Base-by-base conservation (phyloP, 2,888 invertebrate genomes). In the Drosophila meridiana region DNA sequence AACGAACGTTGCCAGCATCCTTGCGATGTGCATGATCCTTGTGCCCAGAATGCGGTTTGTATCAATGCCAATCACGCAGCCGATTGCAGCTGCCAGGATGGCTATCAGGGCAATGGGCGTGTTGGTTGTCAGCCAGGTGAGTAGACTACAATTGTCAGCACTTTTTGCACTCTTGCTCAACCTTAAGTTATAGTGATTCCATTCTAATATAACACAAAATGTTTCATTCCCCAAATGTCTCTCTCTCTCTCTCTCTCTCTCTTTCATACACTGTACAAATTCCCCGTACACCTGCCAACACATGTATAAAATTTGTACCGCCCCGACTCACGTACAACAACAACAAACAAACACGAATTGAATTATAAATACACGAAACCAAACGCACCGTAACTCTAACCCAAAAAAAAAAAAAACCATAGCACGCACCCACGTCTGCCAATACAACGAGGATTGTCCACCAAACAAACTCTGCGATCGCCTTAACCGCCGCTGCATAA, bases 391-490 rank as follows among this genome's bases (percentile, higher is more conserved):
- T 74, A 80, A 80, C 63, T 55, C 40, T 69, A 66, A 69, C 48
- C 55, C 20, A 40, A 78, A 75, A 40, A 75, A 28, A 40, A 78
- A 75, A 40, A 75, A 75, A 78, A 72, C 60, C 47, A 66, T 63
- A 86, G 90, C 83, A 80, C 85, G 77, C 73, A 78, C 88, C 67
- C 79, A 85, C 59, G 95, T 97, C 60, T 98, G 98, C 92, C 97
- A 97, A 92, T 97, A 97, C 93, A 97, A 98, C 90, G 97, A 97
- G 94, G 97, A 98, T 90, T 98, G 98, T 91, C 97, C 97, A 63
- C 96, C 97, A n/a, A 95, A 96, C 87, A 95, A 97, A 87, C 94
- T 97, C 30, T 98, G 98, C 92, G 97, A 98, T 93, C 95, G 97
- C 82, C 93, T 97, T 58, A 97, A 97, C 90, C 94, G 97, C 91